Percentiles rank a stretch among this genome's conserved stretches.
Evolutionary conservation across 2,888 invertebrate genomes (phyloP).

Genomic region (Baronia brevicornis): DNA sequence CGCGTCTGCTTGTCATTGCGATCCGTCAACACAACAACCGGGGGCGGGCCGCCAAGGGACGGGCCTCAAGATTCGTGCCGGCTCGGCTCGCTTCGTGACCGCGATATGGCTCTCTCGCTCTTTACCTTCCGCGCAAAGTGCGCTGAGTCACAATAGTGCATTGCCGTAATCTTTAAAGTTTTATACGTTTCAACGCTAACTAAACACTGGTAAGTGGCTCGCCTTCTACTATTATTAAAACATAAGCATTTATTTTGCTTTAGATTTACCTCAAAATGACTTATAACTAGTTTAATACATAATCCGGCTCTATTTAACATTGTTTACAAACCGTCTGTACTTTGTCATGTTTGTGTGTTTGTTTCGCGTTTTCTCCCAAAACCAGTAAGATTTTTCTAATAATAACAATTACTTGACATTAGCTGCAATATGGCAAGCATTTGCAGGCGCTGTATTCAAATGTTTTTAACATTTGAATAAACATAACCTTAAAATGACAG

Average conservation of each 20-base stretch:
- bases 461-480: constrained; percentile 13
- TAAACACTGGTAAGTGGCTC: constrained; percentile 41
- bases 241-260: constrained; percentile 16
- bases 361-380: not conserved
- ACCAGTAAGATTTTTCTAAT: constrained; percentile 8
- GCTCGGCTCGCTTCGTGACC: constrained; percentile 45
- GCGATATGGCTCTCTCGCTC: constrained; percentile 31
- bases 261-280: not conserved
- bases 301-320: constrained; percentile 9
- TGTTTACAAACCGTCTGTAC: constrained; percentile 24
- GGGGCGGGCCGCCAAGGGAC: constrained; percentile 46
- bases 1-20: constrained; percentile 48
- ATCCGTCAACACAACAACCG: constrained; percentile 37
- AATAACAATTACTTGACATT: constrained; percentile 4
- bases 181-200: constrained; percentile 21
- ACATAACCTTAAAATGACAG: constrained; percentile 44
- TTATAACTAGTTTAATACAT: constrained; percentile 2
- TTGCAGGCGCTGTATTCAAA: not conserved
- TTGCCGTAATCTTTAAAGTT: constrained; percentile 24
- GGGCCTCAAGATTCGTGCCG: constrained; percentile 40
- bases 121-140: constrained; percentile 36
- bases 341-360: constrained; percentile 7
- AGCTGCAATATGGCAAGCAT: not conserved
- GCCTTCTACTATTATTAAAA: constrained; percentile 15
- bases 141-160: constrained; percentile 54